Conservation (phyloP, 2,797 vertebrate genomes). For the Pagetopsis macropterus region DNA sequence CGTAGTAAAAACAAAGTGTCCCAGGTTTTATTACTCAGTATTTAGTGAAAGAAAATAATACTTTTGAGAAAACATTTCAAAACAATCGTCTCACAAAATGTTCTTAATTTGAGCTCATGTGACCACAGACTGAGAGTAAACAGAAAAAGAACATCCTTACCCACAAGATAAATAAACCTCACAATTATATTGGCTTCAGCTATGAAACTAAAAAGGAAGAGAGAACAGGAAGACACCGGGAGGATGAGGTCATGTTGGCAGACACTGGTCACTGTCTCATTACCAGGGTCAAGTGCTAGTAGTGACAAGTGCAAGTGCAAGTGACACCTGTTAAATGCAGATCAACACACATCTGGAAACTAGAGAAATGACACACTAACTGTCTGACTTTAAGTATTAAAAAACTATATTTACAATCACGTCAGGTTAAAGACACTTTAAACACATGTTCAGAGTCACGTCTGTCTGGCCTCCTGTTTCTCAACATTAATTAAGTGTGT, state of each 20-base stretch:
- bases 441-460: constrained; percentile 44
- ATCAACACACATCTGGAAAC: neutral
- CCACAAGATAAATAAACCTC: neutral
- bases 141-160: constrained; percentile 5
- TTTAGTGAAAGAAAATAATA: neutral
- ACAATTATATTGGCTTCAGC: constrained; percentile 17
- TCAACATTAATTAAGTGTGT: constrained; percentile 30
- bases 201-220: constrained; percentile 38
- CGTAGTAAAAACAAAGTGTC: neutral
- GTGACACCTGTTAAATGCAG: neutral
- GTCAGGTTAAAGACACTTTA: constrained; percentile 44
- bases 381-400: constrained; percentile 24
- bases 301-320: too few relatives aligned
- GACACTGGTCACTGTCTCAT: constrained; percentile 32
- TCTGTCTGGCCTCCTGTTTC: constrained; percentile 55
- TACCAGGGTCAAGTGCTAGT: neutral
- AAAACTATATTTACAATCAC: constrained; percentile 22
- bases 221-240: constrained; percentile 30
- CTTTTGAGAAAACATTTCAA: neutral
- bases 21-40: neutral
- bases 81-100: neutral
- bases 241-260: constrained; percentile 43
- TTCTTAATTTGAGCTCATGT: neutral
- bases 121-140: neutral
- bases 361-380: neutral